Evolutionary conservation across 2,113 vertebrate species (phyloP).

Genomic region (Morone saxatilis): DNA sequence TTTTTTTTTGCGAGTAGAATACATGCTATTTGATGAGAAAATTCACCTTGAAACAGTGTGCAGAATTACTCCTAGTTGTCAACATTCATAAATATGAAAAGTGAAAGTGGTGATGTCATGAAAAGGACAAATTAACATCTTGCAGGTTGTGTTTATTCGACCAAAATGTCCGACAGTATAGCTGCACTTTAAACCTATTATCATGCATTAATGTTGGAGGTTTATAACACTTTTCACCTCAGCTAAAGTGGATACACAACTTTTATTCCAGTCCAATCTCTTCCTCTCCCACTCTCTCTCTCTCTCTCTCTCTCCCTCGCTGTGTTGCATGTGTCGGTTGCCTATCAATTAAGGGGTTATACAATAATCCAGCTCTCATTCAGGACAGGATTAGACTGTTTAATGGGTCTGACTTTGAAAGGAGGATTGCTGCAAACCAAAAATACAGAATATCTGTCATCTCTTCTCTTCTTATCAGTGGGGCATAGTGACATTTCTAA

Average conservation of each 20-base stretch:
- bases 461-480: slow-evolving; percentile 63
- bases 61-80: not conserved
- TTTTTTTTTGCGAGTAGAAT: not conserved
- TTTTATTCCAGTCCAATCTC: slow-evolving; percentile 39
- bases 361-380: slow-evolving; percentile 80
- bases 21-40: not conserved
- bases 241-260: slow-evolving; percentile 41
- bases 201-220: not conserved
- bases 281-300: not conserved
- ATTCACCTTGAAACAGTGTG: not conserved
- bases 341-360: slow-evolving; percentile 64
- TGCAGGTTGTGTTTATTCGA: not conserved
- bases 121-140: not conserved
- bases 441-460: slow-evolving; percentile 78
- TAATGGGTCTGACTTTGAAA: slow-evolving; percentile 75
- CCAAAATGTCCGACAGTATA: not conserved
- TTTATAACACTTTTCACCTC: slow-evolving; percentile 22
- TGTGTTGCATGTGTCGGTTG: slow-evolving; percentile 53
- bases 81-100: not conserved
- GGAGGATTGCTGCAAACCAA: slow-evolving; percentile 67
- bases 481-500: slow-evolving; percentile 70
- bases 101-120: not conserved
- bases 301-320: not conserved
- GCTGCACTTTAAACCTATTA: too few relatives aligned
- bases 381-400: slow-evolving; percentile 79